A percentile compares a stretch with the other conserved stretches of the same genome.
These are phyloP conservation scores for Campoplex capitator DNA, from an alignment of 2,888 invertebrate genomes.

Conservation along the genomic window DNA sequence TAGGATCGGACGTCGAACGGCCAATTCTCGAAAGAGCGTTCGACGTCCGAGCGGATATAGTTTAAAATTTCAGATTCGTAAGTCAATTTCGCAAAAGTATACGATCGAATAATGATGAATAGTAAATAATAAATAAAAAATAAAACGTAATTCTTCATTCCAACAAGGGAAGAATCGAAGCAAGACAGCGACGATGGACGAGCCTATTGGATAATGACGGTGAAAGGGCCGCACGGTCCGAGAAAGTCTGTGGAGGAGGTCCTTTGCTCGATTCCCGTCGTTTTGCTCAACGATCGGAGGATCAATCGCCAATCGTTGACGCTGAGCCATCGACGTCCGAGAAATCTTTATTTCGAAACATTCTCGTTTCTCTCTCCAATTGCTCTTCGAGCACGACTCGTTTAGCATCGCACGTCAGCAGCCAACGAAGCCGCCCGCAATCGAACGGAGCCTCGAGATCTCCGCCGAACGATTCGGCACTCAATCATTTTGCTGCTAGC, in stretches of 20 bases:
- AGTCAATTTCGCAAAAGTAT: no score
- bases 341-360: no score
- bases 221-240: conserved; percentile 90
- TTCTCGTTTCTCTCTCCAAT: no score
- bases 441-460: conserved; percentile 85
- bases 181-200: conserved; percentile 94
- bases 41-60: no score
- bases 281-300: conserved; percentile 80
- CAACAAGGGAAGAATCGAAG: conserved; percentile 93
- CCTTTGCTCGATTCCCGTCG: conserved; percentile 79
- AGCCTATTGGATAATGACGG: conserved; percentile 98
- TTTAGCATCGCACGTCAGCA: no score
- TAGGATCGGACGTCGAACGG: no score
- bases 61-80: no score
- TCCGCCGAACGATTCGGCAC: conserved; percentile 87
- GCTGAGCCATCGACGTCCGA: conserved; percentile 78
- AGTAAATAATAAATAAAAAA: neutral
- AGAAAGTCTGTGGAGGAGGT: conserved; percentile 85
- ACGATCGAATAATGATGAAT: no score
- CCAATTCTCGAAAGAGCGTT: no score
- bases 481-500: conserved; percentile 86
- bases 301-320: conserved; percentile 80
- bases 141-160: neutral
- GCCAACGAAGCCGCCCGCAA: conserved; percentile 74
- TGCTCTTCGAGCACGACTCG: no score